phyloP scores from a whole-genome alignment of 2,113 vertebrate genomes.

The Larimichthys crocea region DNA sequence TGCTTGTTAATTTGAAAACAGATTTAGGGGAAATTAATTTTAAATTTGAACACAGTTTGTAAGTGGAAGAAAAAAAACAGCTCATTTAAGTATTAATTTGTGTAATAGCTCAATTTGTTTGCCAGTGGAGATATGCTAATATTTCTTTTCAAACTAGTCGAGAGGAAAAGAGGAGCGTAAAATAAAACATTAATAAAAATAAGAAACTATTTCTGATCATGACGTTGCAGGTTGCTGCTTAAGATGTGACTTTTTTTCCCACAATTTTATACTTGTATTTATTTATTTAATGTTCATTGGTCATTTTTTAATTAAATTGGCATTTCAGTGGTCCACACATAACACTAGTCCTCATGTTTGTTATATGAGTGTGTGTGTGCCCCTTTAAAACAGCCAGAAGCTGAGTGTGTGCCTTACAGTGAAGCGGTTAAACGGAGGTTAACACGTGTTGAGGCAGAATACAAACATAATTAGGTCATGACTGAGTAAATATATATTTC shows the following conservation, averaged over 20 bases:
- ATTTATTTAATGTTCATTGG: conserved; percentile 1
- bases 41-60: conserved; percentile 57
- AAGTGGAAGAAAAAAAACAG: conserved; percentile 32
- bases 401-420: conserved; percentile 37
- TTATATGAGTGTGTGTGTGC: neutral
- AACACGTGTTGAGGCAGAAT: conserved; percentile 55
- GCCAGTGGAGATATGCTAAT: conserved; percentile 37
- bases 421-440: conserved; percentile 62
- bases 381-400: conserved; percentile 55
- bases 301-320: conserved; percentile 12
- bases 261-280: neutral
- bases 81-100: conserved; percentile 69
- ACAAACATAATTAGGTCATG: conserved; percentile 68
- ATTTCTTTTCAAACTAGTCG: conserved; percentile 14
- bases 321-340: neutral
- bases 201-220: conserved; percentile 11
- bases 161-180: neutral
- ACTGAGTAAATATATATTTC: conserved; percentile 47
- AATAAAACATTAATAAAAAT: conserved; percentile 23
- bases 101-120: conserved; percentile 59
- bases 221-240: neutral
- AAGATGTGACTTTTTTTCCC: no score
- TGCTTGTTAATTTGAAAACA: conserved; percentile 67
- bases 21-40: conserved; percentile 68
- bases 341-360: neutral